Base-by-base conservation (phyloP, 2,797 vertebrate species). In the Aplochiton taeniatus region DNA sequence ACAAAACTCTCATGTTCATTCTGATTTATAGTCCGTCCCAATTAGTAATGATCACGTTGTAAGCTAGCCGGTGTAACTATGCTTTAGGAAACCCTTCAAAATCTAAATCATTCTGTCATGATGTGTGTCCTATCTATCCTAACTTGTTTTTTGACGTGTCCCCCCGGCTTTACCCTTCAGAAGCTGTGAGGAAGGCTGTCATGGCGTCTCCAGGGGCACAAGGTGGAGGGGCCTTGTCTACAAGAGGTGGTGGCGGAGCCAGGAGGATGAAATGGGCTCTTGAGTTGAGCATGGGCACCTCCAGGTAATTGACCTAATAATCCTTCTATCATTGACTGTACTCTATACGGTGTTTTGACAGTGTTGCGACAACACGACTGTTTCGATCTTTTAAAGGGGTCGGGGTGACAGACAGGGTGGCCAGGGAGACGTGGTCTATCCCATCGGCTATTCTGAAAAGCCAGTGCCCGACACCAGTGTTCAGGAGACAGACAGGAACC, bases 401-500 rank as follows among this genome's bases (percentile, higher is more conserved):
- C 92, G 94, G 42, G 85, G 89, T 44, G 92, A 94, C 50, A 75
- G 93, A 41, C 83, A 91, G 66, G 79, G 93, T 0, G 91, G 92
- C 12, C 94, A 95, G 66, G 94, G 95, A 11, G 96, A 98, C 11
- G 91, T 92, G 0, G 91, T 96, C 50, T 97, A 95, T 67, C 96
- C 96, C 6, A 94, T 98, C 8, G 96, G 96, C 0, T 98, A 94
- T 80, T 95, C 95, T 0, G 96, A 98, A 78, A 96, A 96, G 79
- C 95, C 96, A 0, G 94, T 98, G 7, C 95, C 95, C 0, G 96
- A 98, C 82, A 96, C 95, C 74, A 95, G 96, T 50, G 96, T 98
- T 19, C 96, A 98, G 86, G 96, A 98, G 77, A 95, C 95, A 0
- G 96, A 98, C 87, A 95, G 95, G 82, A 98, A 96, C 77, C 92